A percentile compares a stretch with the other conserved stretches of the same genome.
phyloP scores from a whole-genome alignment of 2,797 vertebrate genomes.

The Smutsia temminckii region DNA sequence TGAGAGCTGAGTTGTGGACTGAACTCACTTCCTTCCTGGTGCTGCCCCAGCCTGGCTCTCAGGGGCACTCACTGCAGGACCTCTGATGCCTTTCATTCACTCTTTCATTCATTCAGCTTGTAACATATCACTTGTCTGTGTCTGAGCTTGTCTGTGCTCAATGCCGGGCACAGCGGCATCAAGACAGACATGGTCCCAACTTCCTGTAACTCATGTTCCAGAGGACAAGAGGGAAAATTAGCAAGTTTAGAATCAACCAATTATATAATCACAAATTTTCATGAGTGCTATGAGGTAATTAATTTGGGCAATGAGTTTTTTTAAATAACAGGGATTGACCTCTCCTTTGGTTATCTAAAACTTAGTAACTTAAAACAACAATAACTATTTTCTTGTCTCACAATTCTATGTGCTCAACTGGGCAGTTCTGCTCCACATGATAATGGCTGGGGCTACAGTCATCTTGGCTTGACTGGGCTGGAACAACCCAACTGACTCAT shows the following conservation, averaged over 20 bases:
- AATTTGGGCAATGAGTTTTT: neutral
- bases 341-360: neutral
- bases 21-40: neutral
- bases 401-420: neutral
- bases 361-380: neutral
- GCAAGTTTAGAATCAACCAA: neutral
- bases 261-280: neutral
- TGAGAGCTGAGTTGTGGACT: neutral
- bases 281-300: neutral
- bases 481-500: neutral
- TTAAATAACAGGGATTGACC: neutral
- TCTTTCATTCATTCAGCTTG: neutral
- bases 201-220: neutral
- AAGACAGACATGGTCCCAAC: neutral
- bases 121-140: no score
- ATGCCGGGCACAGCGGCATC: neutral
- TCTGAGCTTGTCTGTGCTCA: neutral
- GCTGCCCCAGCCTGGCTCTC: neutral
- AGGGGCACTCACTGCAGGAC: neutral
- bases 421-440: fast-evolving
- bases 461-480: neutral
- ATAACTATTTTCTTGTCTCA: neutral
- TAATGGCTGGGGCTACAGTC: neutral
- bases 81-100: neutral
- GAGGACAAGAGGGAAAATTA: neutral